Evolutionary conservation across 1,140 invertebrate species (phyloP), one percentile per base, ranked within the genome.

Genomic region (Sitodiplosis mosellana): DNA sequence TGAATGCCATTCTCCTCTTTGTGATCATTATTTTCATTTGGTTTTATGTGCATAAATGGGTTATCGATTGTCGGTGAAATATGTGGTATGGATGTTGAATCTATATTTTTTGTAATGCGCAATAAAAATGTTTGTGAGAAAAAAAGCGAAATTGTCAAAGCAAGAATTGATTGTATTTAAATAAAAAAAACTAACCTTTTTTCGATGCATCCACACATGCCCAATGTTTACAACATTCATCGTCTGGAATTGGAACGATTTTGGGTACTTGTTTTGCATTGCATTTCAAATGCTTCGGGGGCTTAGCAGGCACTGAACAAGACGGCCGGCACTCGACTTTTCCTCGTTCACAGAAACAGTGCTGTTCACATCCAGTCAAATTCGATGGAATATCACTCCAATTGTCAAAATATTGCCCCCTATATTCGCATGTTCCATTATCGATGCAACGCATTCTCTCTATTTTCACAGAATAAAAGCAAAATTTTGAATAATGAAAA

Each of bases 341-440:
- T 20, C 87, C 87, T 60, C 81, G 79, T 58, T 88, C 82, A 56
- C 88, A 92, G 60, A 77, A 86, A 63, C 88, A 93, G 54, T 78
- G 70, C 50, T 84, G 76, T 46, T 88, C 83, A 59, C 88, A 93
- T 43, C 86, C 84, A 54, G 64, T 83, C 69, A 59, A 65, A 44
- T 60, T 57, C 19, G 66, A 58, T 2, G 81, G 81, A 33, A 84
- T 76, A 46, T 76, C 73, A 33, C 76, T 72, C 70, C 76, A 80
- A 58, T 84, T 81, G 17, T 76, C 71, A 47, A 77, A 85, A 52
- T 64, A 66, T 38, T 74, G 63, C 40, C 75, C 79, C 51, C 79
- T 73, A 53, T 81, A 83, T 33, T 66, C 58, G 55, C 83, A 87
- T 0, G 81, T 83, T 5, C 82, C 83, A 60, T 86, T 84, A 58